Base-by-base conservation (phyloP, 2,888 invertebrate species). In the Blera fallax region DNA sequence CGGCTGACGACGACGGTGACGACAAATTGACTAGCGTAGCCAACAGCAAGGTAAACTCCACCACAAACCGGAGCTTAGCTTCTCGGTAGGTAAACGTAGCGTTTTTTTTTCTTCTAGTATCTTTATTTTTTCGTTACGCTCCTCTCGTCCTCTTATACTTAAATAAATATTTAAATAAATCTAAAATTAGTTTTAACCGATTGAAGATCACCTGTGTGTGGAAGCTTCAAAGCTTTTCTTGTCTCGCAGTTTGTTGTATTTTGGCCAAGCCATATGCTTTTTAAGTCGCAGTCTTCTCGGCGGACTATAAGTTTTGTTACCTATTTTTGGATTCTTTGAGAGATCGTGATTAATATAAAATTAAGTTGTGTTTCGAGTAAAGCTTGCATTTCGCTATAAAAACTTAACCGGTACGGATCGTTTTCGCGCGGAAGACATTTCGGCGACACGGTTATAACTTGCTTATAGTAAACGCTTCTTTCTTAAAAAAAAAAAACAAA, bases 11-110 rank as follows among this genome's bases (percentile, higher is more conserved):
- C 43, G 52, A 54, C 16, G 40, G 40, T 79, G 83, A 62, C 74
- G 79, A 79, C 84, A 79, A 84, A 69, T 16, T 70, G 84, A 84
- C 74, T 84, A 45, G 69, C 79, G 74, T 62, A 70, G 74, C 74
- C 78, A 54, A 43, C 58, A 84, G 80, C 84, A 84, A 84, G 84
- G 84, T 80, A 70, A 84, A 84, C 84, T 56, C 45, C 74, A 76
- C 32, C 58, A 70, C 79, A 62, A 84, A 76, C 79, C 84, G 84
- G 84, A 84, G 84, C 84, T 84, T 76, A 70, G 48, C 32, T 69
- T 73, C 37, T 40, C 16, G 27, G 18, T 60, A 24, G 58, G 52
- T 62, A 48, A 64, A 56, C 48, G 45, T 64, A 45, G 14, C 27
- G 21, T 7, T 16, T 60, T 64, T 74, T 43, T 40, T 60, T 45